Evolutionary conservation across 2,888 invertebrate genomes (phyloP), one percentile per base, ranked within the genome.

Genomic region (Nasonia oneida): DNA sequence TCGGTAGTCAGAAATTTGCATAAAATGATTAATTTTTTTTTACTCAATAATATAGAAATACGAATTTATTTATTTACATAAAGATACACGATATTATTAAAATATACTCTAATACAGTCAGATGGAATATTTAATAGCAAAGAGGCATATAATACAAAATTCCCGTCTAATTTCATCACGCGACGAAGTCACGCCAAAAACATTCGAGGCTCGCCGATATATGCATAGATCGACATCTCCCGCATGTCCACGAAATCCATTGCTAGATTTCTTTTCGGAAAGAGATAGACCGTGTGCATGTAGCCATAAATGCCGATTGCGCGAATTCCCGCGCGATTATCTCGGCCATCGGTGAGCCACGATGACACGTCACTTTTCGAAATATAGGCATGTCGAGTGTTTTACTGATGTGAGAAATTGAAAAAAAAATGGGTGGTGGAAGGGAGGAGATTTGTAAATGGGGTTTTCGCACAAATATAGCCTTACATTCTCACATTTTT

Each of bases 321-420:
- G 74, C 79, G 57, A 84, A 70, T 67, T 50, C 47, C 74, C 64
- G 83, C 70, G 50, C 71, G 84, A 84, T 84, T 81, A 84, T 84
- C 81, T 84, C 47, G 42, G n/a, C 39, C 37, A 4, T 42, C 42
- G 2, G 42, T 18, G 18, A 33, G 74, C 67, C 61, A 73, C 71
- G 64, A 67, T 39, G 39, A 8, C 29, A 29, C 39, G 74, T 79
- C 77, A 77, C 74, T 84, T 84, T 84, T 84, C 67, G 50, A 79
- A 84, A 84, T 73, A 39, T 73, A 39, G 18, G 5, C 33, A 64
- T 18, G 53, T 18, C 53, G 53, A 29, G 29, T 33, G 67, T 33
- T 23, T 23, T 23, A 18, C 33, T 47, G 29, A 29, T 29, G 23
- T 29, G 29, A 29, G 14, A n/a, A 39, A 4, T 29, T n/a, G n/a